Evolutionary conservation across 92 coral and sea anemone genomes (phyloP), one percentile per base, ranked within the genome.

Genomic region (Scolanthus callimorphus): DNA sequence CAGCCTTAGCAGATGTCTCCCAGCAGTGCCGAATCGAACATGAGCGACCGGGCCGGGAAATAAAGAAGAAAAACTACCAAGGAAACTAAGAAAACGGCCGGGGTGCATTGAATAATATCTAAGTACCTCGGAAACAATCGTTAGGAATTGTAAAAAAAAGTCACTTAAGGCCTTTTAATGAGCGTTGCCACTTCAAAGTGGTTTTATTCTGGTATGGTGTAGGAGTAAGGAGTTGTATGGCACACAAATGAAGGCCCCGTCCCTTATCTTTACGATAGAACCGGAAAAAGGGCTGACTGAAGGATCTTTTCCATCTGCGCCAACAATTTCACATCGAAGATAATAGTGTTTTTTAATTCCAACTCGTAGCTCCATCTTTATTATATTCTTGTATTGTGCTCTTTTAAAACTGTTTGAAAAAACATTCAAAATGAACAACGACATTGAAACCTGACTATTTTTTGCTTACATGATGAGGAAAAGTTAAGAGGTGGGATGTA

Each of bases 281-380:
- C 85, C 85, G 78, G 85, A 70, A 78, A 70, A 66, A 56, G 34
- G 44, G 27, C 48, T 63, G 57, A 47, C 56, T 63, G 69, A 63
- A 63, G 23, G 57, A 47, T 52, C 58, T 46, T 55, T 68, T 55
- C 45, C 75, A 68, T 55, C 64, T 55, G 46, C 21, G 12, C 38
- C 43, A 63, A 52, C 55, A 6, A 6, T 46, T 19, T 46, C 8
- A 4, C 52, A 46, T 46, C 52, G 23, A 19, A 46, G 52, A 46
- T 46, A 46, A 46, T 46, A 21, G 19, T 4, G 17, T 46, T 10
- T 46, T 46, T 46, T n/a, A n/a, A n/a, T n/a, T n/a, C n/a, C n/a
- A n/a, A n/a, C n/a, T n/a, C n/a, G n/a, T n/a, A n/a, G n/a, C n/a
- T n/a, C n/a, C n/a, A n/a, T n/a, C n/a, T n/a, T n/a, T n/a, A n/a